Percentiles rank a stretch among this genome's conserved stretches.
Conservation (phyloP, 2,113 vertebrate species). For the Phyllostomus discolor region DNA sequence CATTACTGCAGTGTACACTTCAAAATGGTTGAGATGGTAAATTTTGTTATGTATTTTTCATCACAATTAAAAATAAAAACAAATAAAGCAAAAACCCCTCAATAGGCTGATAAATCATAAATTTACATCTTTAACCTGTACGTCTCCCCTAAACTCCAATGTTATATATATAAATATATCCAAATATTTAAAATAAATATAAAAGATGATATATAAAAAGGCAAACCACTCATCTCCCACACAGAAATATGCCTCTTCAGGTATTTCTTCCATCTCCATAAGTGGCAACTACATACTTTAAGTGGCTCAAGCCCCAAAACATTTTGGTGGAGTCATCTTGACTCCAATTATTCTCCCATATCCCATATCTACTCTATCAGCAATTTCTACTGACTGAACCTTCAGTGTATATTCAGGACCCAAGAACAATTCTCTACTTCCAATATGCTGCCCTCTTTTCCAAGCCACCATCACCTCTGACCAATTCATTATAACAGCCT, state of each 20-base stretch:
- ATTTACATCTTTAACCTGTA: not conserved
- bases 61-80: not conserved
- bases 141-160: not conserved
- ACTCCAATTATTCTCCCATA: not conserved
- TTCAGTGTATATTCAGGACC: not conserved
- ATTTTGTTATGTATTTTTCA: not conserved
- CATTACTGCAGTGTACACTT: not conserved
- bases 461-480: not conserved
- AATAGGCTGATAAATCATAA: not conserved
- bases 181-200: not conserved
- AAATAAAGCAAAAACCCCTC: not conserved
- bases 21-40: not conserved
- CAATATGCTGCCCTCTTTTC: not conserved
- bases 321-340: not conserved
- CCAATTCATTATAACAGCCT: not conserved
- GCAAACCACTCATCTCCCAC: not conserved
- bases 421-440: not conserved
- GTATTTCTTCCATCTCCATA: not conserved
- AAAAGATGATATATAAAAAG: not conserved
- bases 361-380: not conserved
- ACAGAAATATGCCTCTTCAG: not conserved
- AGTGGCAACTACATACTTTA: not conserved
- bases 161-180: not conserved
- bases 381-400: not conserved
- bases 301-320: not conserved